These are phyloP conservation scores for Neopelma chrysocephalum DNA, from an alignment of 2,797 vertebrate species.

Conservation along the genomic window DNA sequence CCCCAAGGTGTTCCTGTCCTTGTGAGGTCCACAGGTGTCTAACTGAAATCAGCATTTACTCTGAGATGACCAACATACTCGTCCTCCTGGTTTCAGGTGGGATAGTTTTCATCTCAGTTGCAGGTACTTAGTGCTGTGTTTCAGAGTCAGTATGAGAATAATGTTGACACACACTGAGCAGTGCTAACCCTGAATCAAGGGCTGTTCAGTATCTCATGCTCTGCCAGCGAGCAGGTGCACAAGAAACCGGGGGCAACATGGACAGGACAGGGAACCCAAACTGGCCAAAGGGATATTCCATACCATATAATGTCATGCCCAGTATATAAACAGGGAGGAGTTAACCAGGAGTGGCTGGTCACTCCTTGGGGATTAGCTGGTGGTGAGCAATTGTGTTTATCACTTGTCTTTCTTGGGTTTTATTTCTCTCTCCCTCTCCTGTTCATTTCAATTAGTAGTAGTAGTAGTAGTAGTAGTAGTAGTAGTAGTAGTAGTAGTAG, in stretches of 20 bases:
- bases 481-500: not conserved
- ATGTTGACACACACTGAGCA: not conserved
- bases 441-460: not conserved
- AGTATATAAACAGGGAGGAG: no score
- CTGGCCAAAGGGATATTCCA: not conserved
- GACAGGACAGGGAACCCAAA: not conserved
- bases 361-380: not conserved
- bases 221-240: not conserved
- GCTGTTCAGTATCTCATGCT: not conserved
- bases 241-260: fast-evolving
- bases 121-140: not conserved
- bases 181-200: not conserved
- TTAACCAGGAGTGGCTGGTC: not conserved
- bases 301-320: not conserved
- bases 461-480: not conserved
- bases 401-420: not conserved
- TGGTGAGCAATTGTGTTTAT: not conserved
- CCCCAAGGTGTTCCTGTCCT: not conserved
- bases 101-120: not conserved
- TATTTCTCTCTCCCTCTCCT: not conserved
- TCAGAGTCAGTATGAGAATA: not conserved
- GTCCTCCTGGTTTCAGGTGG: not conserved
- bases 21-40: not conserved
- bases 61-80: fast-evolving
- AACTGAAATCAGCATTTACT: not conserved